Base-by-base conservation (phyloP, 2,797 vertebrate genomes). In the Cyprinodon diabolis region DNA sequence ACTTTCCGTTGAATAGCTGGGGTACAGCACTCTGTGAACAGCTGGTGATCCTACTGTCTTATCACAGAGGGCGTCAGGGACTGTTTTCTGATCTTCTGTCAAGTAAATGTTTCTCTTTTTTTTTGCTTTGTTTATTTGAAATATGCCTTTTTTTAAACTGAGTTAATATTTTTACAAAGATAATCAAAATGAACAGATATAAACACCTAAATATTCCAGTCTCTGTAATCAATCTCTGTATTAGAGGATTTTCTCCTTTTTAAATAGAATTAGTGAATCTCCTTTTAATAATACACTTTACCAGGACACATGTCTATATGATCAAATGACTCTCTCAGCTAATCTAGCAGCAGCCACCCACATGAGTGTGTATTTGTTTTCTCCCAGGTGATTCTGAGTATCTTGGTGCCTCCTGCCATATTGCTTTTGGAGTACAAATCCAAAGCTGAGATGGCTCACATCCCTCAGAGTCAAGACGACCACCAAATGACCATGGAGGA, bases 401-500 rank as follows among this genome's bases (percentile, higher is more conserved):
- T 99, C 87, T 89, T 99, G 75, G 94, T 99, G 63, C 97, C 97
- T 77, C 98, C 98, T 87, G 95, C 98, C 78, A 99, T 99, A 87
- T 94, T 99, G 45, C 94, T 99, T 88, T 84, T 99, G 94, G 98
- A 99, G 92, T 99, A 98, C 89, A 99, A 99, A 91, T 98, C 97
- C 49, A 99, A 99, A 86, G 98, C 98, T 14, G 98, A 99, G 94
- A 99, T 99, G 98, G 98, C 98, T 58, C 98, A 99, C 81, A 99
- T 99, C 87, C 98, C 98, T 72, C 98, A 99, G 87, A 98, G 96
- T 85, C 97, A 98, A 86, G 98, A 99, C 72, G 97, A 98, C 52
- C 98, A 99, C 92, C 98, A 99, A 85, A 98, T 99, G 95, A 95
- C 97, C 69, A 98, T 98, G 97, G 98, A 99, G 89, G 98, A 99